phyloP scores from a whole-genome alignment of 2,113 vertebrate genomes.

The Pan paniscus region DNA sequence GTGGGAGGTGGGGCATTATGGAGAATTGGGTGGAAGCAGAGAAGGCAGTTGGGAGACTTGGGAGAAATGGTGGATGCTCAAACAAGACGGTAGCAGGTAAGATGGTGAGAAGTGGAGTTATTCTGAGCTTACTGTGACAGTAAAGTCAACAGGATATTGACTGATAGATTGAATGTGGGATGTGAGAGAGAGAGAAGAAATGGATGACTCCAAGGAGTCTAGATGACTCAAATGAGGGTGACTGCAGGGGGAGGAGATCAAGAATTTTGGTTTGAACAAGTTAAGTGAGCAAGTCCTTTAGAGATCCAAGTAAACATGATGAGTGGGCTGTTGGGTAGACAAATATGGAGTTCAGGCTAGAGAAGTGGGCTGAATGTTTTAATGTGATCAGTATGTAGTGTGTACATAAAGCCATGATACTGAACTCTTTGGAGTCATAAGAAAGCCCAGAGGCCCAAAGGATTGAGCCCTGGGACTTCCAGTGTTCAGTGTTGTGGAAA shows the following conservation, averaged over 20 bases:
- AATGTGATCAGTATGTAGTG: neutral
- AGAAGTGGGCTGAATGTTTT: neutral
- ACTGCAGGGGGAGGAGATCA: neutral
- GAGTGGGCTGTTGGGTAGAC: neutral
- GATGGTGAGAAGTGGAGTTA: neutral
- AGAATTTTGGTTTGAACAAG: neutral
- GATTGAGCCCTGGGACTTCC: neutral
- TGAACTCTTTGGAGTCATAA: neutral
- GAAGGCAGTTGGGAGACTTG: neutral
- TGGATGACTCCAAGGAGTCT: too few relatives aligned
- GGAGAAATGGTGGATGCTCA: neutral
- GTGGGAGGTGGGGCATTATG: too few relatives aligned
- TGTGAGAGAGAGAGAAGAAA: neutral
- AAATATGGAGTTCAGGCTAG: neutral
- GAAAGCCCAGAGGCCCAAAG: neutral
- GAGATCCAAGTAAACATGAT: neutral
- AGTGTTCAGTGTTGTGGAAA: neutral
- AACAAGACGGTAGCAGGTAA: neutral
- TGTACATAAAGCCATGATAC: neutral
- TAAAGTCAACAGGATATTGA: neutral
- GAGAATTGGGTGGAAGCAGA: neutral
- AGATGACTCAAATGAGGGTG: neutral
- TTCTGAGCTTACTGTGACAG: neutral
- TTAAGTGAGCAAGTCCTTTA: neutral
- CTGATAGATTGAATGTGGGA: neutral